Percentiles rank a stretch among this genome's conserved stretches.
These are phyloP conservation scores for Pedionomus torquatus DNA, from an alignment of 2,113 vertebrate genomes.

Conservation along the genomic window DNA sequence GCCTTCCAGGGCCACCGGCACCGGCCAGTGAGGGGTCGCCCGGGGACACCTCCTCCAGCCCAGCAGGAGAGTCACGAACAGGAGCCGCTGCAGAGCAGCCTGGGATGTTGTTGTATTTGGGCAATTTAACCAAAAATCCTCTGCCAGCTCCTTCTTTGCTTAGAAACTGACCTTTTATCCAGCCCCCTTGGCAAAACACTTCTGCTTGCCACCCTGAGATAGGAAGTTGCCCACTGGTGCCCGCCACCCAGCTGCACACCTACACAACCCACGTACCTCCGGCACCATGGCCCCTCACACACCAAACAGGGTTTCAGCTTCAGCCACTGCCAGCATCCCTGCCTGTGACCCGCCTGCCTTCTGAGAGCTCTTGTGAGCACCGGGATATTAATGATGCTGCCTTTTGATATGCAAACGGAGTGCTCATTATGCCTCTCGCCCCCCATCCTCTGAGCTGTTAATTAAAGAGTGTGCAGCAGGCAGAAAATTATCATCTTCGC, in stretches of 20 bases:
- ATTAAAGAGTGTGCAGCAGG: constrained; percentile 68
- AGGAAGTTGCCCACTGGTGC: neutral
- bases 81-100: neutral
- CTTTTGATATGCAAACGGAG: constrained; percentile 74
- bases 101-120: neutral
- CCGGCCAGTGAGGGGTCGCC: neutral
- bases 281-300: neutral
- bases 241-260: neutral
- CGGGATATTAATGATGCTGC: constrained; percentile 49
- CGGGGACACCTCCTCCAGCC: constrained; percentile 2
- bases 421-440: constrained; percentile 42
- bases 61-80: neutral
- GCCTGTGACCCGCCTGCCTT: neutral
- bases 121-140: neutral
- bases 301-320: accelerated
- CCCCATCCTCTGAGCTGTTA: constrained; percentile 66
- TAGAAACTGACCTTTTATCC: neutral
- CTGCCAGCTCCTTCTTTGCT: neutral
- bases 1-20: neutral
- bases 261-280: accelerated
- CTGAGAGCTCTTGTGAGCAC: neutral
- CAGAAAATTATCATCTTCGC: constrained; percentile 47
- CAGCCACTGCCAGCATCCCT: accelerated
- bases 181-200: neutral
- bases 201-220: neutral